These are phyloP conservation scores for Balaeniceps rex DNA, from an alignment of 2,113 vertebrate species.

Conservation along the genomic window DNA sequence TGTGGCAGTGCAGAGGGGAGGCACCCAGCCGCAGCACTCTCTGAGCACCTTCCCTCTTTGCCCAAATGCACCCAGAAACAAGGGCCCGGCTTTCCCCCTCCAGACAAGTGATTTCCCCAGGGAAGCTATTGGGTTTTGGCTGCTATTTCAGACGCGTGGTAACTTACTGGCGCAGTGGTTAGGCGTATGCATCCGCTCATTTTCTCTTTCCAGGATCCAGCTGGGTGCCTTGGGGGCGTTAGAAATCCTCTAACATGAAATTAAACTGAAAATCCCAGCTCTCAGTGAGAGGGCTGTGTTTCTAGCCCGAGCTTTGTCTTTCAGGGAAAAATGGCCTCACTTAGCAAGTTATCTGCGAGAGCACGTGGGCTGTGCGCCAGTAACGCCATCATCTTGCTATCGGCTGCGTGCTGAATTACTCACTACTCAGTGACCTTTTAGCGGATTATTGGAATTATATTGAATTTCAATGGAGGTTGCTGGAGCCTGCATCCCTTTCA, in stretches of 20 bases:
- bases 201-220: constrained; percentile 43
- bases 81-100: neutral
- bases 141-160: neutral
- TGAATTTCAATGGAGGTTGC: neutral
- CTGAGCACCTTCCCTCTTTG: neutral
- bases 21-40: neutral
- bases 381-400: neutral
- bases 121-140: neutral
- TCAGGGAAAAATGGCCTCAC: constrained; percentile 30
- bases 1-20: neutral
- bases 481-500: neutral
- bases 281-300: neutral
- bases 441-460: constrained; percentile 30
- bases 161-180: neutral
- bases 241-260: constrained; percentile 17
- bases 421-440: neutral
- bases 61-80: neutral
- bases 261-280: neutral
- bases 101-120: neutral
- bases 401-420: neutral
- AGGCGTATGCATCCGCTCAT: accelerated
- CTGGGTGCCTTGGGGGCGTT: constrained; percentile 16
- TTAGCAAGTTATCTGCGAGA: constrained; percentile 15
- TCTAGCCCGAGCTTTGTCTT: constrained; percentile 21
- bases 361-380: neutral